Evolutionary conservation across 2,113 vertebrate species (phyloP), one percentile per base, ranked within the genome.

Genomic region (Trematocara marginatum): DNA sequence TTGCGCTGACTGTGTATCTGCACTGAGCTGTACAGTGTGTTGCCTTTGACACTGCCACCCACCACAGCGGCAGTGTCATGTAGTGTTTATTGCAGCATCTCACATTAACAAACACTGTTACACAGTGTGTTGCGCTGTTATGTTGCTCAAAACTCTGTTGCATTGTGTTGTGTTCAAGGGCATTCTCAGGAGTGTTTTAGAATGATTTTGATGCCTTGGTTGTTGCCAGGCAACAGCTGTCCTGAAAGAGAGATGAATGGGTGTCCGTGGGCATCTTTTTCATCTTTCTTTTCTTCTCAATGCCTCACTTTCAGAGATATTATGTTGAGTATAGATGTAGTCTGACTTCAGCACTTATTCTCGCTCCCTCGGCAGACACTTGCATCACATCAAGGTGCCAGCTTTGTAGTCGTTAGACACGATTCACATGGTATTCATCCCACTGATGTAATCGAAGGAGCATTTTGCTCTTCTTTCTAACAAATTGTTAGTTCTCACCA

Each of bases 221-320:
- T 91, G 95, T 95, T 95, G 95, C 95, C 93, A 92, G 86, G 95
- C 94, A 95, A 95, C 94, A 81, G 86, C 87, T 91, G 93, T 93
- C 90, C 89, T 89, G 83, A n/a, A 88, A 81, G 61, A 88, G 47
- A 89, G 82, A 90, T 90, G 90, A 92, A 92, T 92, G 74, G 47
- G 26, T 80, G 82, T 95, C 90, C 87, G 90, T 88, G 84, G 51
- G 81, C 71, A 53, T 66, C 49, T 78, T 89, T 84, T 78, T 51
- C 79, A 34, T 52, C 26, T 53, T 42, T 78, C 61, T 66, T 79
- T 74, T 45, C 61, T 71, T 20, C 13, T 85, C 51, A 20, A 2
- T 29, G 15, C 80, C 15, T 85, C 54, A 78, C 74, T 34, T 45
- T 79, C 53, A 34, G 40, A n/a, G 18, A 78, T 34, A 83, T 45